Evolutionary conservation across 2,888 invertebrate genomes (phyloP).

Genomic region (Thalpophila matura): DNA sequence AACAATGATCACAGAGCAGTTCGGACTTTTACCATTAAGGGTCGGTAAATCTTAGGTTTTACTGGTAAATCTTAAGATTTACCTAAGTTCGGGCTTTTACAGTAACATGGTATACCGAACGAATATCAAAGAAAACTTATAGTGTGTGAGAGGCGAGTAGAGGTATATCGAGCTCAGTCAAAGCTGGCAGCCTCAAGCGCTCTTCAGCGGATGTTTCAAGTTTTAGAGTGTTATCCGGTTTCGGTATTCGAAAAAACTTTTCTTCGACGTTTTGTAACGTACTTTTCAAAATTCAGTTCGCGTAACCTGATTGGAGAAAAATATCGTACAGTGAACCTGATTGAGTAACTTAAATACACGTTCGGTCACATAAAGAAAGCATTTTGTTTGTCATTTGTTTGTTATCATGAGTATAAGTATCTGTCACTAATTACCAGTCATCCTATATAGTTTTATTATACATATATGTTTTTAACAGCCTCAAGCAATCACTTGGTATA

Average conservation of each 20-base stretch:
- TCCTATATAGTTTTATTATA: too few species aligned
- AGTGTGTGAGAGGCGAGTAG: constrained; percentile 1
- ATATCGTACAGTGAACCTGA: not conserved
- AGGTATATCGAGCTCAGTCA: constrained; percentile 26
- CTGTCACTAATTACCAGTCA: too few species aligned
- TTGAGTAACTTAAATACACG: not conserved
- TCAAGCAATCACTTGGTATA: too few species aligned
- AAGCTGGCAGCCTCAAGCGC: constrained; percentile 17
- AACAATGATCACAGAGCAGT: too few species aligned
- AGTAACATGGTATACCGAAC: constrained; percentile 12
- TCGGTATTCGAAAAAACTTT: constrained; percentile 19
- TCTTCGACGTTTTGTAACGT: not conserved
- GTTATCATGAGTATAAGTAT: too few species aligned
- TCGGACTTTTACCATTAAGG: too few species aligned
- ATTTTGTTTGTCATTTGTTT: too few species aligned
- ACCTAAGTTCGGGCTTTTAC: too few species aligned
- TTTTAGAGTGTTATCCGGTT: constrained; percentile 24
- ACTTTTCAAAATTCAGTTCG: not conserved
- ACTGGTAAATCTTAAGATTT: too few species aligned
- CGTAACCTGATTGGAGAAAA: not conserved
- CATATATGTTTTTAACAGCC: too few species aligned
- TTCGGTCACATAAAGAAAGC: not conserved
- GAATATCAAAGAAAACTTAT: constrained; percentile 40
- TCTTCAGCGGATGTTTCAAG: constrained; percentile 38
- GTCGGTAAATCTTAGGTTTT: too few species aligned